Evolutionary conservation across 2,888 invertebrate genomes (phyloP), one percentile per base, ranked within the genome.

Genomic region (Oscheius sp.): DNA sequence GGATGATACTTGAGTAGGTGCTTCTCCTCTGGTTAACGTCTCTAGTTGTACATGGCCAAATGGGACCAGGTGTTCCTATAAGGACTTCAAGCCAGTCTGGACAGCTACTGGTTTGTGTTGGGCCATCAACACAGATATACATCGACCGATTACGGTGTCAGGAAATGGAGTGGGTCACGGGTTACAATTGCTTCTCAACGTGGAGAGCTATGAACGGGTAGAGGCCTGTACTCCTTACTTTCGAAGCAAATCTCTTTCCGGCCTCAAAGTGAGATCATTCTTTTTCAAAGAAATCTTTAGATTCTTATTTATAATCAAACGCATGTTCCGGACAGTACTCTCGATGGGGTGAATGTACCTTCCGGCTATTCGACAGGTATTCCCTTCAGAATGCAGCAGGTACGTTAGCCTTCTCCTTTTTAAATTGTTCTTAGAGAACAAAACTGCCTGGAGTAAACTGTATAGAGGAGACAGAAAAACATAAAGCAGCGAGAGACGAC

Each of bases 71-170:
- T 84, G 84, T 51, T 65, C 67, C 14, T 30, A 71, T 3, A 54
- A 67, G 3, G 82, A 84, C 61, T 84, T 84, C 67, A 73, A 75
- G 22, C 80, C 82, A 2, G 78, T 84, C 26, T 84, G 84, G 84
- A 84, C 84, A 3, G 72, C 84, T 61, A 85, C 82, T n/a, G 84
- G 84, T 1, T 73, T 85, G n/a, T 84, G 84, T 50, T 84, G 84
- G 83, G 84, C 84, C 2, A 84, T 84, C 54, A 84, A 84, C 64
- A 78, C 82, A 5, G 84, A 84, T 61, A 71, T 72, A 0, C 57
- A 71, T 8, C 74, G 77, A 30, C 83, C 84, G 14, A 69, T 79
- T 24, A 67, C 73, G 28, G 82, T 82, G 14, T 70, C 72, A n/a
- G 80, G 82, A 41, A 77, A 74, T 24, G 82, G 84, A 8, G 69